Evolutionary conservation across 2,113 vertebrate species (phyloP).

Genomic region (Oryzias curvinotus): DNA sequence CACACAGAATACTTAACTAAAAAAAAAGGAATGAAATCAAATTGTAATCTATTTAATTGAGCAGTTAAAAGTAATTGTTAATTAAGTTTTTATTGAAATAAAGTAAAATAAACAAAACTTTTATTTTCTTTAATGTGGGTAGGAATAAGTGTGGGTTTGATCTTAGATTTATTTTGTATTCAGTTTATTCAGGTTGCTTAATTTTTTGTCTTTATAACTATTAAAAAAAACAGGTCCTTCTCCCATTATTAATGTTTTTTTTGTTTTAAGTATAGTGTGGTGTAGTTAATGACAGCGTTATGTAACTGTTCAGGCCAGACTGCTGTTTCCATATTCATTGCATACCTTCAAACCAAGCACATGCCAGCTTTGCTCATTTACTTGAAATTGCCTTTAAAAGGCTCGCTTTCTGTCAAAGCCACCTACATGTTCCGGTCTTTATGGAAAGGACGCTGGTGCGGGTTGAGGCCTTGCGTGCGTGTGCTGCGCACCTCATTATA

Average conservation of each 20-base stretch:
- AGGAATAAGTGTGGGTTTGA: too few species aligned
- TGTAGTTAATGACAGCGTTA: slow-evolving; percentile 14
- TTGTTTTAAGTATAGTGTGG: background rate
- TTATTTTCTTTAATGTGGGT: too few species aligned
- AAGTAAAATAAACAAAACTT: too few species aligned
- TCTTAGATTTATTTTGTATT: background rate
- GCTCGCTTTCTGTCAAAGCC: slow-evolving; percentile 37
- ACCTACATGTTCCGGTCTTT: slow-evolving; percentile 41
- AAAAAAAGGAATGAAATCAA: too few species aligned
- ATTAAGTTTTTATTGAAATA: too few species aligned
- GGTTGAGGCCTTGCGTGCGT: slow-evolving; percentile 45
- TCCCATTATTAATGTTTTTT: slow-evolving; percentile 8
- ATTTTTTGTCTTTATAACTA: background rate
- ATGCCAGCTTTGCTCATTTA: slow-evolving; percentile 41
- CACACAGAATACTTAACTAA: too few species aligned
- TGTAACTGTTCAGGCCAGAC: slow-evolving; percentile 11
- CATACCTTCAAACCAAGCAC: slow-evolving; percentile 29
- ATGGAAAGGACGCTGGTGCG: slow-evolving; percentile 24
- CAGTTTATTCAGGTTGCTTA: background rate
- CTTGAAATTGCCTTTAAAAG: slow-evolving; percentile 39
- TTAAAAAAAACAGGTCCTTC: slow-evolving; percentile 17
- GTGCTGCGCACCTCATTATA: slow-evolving; percentile 52
- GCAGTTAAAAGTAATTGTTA: too few species aligned
- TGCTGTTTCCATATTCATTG: slow-evolving; percentile 31
- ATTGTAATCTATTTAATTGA: too few species aligned